Evolutionary conservation across 2,113 vertebrate species (phyloP).

Genomic region (Pelodiscus sinensis): DNA sequence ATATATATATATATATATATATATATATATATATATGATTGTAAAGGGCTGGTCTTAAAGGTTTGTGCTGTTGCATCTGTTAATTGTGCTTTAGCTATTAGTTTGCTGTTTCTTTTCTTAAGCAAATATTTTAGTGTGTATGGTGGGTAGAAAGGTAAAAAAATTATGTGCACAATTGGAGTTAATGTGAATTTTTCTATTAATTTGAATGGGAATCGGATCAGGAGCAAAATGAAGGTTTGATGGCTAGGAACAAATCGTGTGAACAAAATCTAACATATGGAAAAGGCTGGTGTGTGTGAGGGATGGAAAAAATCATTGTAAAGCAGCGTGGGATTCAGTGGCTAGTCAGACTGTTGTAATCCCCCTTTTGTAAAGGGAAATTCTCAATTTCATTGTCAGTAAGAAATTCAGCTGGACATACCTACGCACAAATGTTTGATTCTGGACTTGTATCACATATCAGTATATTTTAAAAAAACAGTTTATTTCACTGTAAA

Average conservation of each 20-base stretch:
- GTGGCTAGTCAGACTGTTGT: rapidly evolving
- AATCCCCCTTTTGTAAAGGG: background rate
- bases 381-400: background rate
- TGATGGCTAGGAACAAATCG: background rate
- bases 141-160: background rate
- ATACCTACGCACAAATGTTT: background rate
- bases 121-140: background rate
- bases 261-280: background rate
- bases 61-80: background rate
- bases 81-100: background rate
- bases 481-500: background rate
- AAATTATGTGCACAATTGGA: background rate
- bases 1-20: background rate
- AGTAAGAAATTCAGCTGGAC: background rate
- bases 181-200: background rate
- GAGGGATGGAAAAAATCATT: background rate
- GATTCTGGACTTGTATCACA: background rate
- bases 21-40: background rate
- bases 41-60: background rate
- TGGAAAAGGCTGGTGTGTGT: background rate
- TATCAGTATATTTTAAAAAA: background rate
- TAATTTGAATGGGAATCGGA: background rate
- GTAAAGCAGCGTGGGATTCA: background rate
- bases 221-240: background rate
- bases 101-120: background rate